A percentile compares a stretch with the other conserved stretches of the same genome.
These are phyloP conservation scores for Amphipyra tragopoginis DNA, from an alignment of 2,888 invertebrate species.

Conservation along the genomic window DNA sequence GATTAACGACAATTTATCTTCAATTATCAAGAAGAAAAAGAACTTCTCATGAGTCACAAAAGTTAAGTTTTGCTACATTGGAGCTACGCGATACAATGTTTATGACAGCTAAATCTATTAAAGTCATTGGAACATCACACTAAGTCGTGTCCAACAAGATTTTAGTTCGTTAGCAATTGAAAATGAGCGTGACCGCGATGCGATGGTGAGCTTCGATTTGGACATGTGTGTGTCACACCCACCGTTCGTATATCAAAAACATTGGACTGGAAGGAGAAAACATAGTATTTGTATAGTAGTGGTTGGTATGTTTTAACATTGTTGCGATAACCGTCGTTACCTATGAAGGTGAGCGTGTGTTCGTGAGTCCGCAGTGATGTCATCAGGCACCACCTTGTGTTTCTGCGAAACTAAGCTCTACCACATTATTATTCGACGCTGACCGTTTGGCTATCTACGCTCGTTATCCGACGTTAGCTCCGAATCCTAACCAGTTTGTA, in stretches of 20 bases:
- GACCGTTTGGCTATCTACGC: conserved; percentile 71
- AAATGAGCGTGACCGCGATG: conserved; percentile 77
- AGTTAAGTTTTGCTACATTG: neutral
- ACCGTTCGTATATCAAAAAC: conserved; percentile 49
- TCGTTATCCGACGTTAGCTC: conserved; percentile 74
- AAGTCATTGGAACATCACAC: conserved; percentile 58
- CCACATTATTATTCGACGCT: conserved; percentile 80
- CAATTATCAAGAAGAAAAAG: no score
- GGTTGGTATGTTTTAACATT: conserved; percentile 47
- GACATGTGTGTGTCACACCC: conserved; percentile 64
- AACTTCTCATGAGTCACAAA: no score
- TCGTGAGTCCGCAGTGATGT: conserved; percentile 77
- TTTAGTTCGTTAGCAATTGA: conserved; percentile 78
- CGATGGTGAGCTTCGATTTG: conserved; percentile 56
- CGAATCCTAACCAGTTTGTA: conserved; percentile 79
- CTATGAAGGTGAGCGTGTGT: conserved; percentile 79
- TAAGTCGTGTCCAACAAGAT: conserved; percentile 55
- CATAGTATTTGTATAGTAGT: conserved; percentile 36
- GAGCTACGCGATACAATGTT: conserved; percentile 14
- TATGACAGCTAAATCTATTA: conserved; percentile 35
- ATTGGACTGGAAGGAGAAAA: conserved; percentile 41
- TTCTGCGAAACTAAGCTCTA: conserved; percentile 83
- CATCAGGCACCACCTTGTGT: conserved; percentile 79
- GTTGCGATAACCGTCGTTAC: conserved; percentile 58
- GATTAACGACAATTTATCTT: no score